Base-by-base conservation (phyloP, 2,888 invertebrate species). In the Melieria picta region DNA sequence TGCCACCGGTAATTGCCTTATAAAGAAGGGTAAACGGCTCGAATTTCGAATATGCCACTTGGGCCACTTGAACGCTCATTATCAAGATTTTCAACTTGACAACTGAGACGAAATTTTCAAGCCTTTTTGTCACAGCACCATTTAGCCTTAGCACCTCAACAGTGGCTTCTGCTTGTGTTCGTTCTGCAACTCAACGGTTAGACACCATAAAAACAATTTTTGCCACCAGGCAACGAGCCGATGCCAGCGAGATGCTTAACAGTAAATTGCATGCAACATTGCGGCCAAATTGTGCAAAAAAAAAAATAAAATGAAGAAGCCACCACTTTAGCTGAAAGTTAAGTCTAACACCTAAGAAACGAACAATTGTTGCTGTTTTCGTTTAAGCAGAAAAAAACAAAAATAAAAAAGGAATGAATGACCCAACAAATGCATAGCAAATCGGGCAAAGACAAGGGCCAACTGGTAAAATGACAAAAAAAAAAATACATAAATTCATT, bases 261-360 rank as follows among this genome's bases (percentile, higher is more conserved):
- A 69, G 68, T 52, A 69, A 69, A 69, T 55, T 62, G 55, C 61
- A 69, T 69, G 68, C 62, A 69, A 69, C 50, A 50, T 60, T 57
- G 58, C 7, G 56, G 66, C 46, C 50, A 55, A 68, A 61, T 50
- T 30, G 30, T 30, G 30, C 30, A 30, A 30, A 30, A 30, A 30
- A 30, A 30, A 30, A 30, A 11, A n/a, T 52, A 52, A 52, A 52
- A n/a, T n/a, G 10, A 52, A 13, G 10, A 52, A 52, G 13, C n/a
- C 52, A 52, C 13, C 9, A 13, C 13, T 52, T 52, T 4, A 52
- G 13, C 52, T 6, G 13, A 13, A 52, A 52, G 11, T 52, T 9
- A n/a, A 52, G n/a, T 13, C 52, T 52, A 30, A 9, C 52, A 52
- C 52, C 30, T 30, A 30, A 30, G 30, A 30, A 30, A 30, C 13